These are phyloP conservation scores for Drosophila hamatofila DNA, from an alignment of 2,888 invertebrate genomes.

Conservation along the genomic window DNA sequence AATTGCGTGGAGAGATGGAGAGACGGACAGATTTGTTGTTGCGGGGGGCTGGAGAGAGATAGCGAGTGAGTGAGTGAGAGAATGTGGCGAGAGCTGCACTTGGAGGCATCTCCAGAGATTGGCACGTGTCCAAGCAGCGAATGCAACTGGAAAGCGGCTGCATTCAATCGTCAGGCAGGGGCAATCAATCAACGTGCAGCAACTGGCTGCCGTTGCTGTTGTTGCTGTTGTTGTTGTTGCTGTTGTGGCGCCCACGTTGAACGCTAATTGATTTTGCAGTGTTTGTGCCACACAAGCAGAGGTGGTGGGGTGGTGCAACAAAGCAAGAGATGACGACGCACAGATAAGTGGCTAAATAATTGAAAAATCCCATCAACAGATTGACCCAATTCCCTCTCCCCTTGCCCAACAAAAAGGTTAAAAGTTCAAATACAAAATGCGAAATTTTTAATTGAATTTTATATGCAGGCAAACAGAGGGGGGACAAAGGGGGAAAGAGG, in stretches of 20 bases:
- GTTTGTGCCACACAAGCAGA: constrained; percentile 28
- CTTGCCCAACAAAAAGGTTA: constrained; percentile 52
- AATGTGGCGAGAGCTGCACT: constrained; percentile 9
- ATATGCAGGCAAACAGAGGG: background rate
- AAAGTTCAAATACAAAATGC: constrained; percentile 65
- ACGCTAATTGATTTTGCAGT: constrained; percentile 73
- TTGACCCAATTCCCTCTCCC: constrained; percentile 63
- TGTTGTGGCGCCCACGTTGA: constrained; percentile 46
- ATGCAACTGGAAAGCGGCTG: constrained; percentile 33
- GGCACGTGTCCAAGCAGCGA: constrained; percentile 52
- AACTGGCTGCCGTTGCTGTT: background rate
- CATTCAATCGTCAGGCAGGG: constrained; percentile 35
- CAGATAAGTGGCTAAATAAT: constrained; percentile 62
- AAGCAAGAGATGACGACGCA: constrained; percentile 61
- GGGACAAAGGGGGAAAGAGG: background rate
- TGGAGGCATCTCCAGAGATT: constrained; percentile 20
- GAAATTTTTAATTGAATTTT: constrained; percentile 63
- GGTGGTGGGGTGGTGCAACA: background rate
- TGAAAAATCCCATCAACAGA: constrained; percentile 65
- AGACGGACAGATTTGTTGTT: too few species aligned
- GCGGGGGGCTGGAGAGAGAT: too few species aligned
- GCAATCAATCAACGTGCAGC: constrained; percentile 64
- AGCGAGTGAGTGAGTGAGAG: background rate
- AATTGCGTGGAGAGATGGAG: constrained; percentile 14
- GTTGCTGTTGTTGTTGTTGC: background rate